phyloP scores from a whole-genome alignment of 2,797 vertebrate species.

The Artibeus lituratus region DNA sequence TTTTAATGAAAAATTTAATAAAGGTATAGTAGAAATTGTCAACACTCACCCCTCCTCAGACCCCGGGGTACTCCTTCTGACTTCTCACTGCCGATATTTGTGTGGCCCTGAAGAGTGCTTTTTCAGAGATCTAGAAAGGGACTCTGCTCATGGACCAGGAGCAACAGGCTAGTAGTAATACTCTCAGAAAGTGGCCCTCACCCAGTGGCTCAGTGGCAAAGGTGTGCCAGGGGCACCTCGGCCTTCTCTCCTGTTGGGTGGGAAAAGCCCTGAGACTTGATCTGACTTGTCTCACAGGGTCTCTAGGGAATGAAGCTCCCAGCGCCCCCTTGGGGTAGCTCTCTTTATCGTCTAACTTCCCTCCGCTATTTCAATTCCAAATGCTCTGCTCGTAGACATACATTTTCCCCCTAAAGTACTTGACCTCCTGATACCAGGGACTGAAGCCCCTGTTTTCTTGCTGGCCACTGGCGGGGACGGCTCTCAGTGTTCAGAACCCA shows the following conservation, averaged over 20 bases:
- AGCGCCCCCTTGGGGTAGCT: no score
- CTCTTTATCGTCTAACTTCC: background rate
- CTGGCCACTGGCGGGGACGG: background rate
- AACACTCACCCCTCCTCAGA: no score
- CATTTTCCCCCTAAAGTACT: background rate
- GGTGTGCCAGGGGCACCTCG: background rate
- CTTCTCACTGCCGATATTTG: background rate
- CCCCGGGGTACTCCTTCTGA: background rate
- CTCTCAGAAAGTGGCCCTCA: background rate
- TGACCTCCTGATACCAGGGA: background rate
- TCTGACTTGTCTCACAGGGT: background rate
- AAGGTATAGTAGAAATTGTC: background rate
- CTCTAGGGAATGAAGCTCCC: background rate
- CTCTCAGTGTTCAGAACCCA: fast-evolving
- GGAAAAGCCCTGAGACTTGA: no score
- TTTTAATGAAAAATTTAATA: background rate
- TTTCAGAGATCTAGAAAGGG: background rate
- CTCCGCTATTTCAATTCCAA: background rate
- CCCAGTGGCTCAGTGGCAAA: background rate
- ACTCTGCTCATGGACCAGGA: background rate
- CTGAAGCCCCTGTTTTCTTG: background rate
- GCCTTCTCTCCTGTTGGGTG: background rate
- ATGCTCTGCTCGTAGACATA: fast-evolving
- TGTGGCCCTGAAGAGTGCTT: background rate
- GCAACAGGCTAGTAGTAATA: background rate